phyloP scores from a whole-genome alignment of 2,113 vertebrate species.

The Ondatra zibethicus region DNA sequence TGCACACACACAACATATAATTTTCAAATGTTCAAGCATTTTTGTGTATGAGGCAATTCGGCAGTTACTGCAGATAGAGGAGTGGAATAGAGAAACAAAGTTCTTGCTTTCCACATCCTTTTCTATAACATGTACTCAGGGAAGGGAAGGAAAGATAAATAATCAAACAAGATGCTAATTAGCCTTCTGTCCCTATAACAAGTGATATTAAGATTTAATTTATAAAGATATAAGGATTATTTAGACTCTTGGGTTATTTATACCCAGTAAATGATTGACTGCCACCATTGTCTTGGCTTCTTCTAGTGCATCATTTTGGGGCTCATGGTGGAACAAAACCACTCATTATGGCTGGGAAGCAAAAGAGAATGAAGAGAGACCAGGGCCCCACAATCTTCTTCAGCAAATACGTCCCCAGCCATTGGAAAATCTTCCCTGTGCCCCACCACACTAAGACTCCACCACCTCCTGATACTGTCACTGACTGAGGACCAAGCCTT shows the following conservation, averaged over 20 bases:
- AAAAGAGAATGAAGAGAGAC: neutral
- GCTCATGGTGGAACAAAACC: neutral
- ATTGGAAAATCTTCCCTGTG: neutral
- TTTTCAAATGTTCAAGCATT: neutral
- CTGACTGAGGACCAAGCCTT: neutral
- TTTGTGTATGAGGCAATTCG: neutral
- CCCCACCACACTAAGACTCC: neutral
- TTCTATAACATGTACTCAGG: neutral
- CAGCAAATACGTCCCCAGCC: no score
- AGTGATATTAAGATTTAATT: neutral
- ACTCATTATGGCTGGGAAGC: neutral
- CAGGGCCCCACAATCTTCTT: neutral
- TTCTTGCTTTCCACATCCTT: neutral
- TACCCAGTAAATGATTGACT: neutral
- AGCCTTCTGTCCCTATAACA: neutral
- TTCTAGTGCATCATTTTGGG: neutral
- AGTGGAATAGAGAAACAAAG: neutral
- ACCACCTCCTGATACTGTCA: neutral
- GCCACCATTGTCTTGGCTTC: neutral
- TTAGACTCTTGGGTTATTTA: neutral
- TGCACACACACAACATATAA: neutral
- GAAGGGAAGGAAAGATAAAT: neutral
- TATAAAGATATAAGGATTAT: neutral
- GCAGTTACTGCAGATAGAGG: neutral
- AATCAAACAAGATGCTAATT: neutral